Percentiles rank a stretch among this genome's conserved stretches.
Conservation (phyloP, 92 coral and sea anemone genomes). For the Umimayanthus kanabou region DNA sequence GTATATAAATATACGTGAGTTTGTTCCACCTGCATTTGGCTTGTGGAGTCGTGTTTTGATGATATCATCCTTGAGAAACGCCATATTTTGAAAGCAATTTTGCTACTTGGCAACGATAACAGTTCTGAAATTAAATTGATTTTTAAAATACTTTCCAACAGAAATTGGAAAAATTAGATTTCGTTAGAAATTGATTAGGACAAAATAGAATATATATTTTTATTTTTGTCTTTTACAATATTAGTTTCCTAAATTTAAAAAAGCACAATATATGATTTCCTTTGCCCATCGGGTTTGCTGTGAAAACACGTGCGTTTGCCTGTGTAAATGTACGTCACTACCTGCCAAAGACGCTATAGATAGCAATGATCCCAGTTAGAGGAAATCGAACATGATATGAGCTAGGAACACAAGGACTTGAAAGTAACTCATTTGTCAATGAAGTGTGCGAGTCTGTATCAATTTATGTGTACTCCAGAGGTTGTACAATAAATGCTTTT, state of each 20-base stretch:
- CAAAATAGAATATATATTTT: not conserved
- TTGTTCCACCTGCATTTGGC: not conserved
- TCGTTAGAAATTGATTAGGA: not conserved
- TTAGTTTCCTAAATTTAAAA: not conserved
- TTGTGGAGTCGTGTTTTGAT: not conserved
- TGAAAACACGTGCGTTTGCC: not conserved
- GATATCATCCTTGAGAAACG: slow-evolving; percentile 30
- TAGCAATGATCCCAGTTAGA: not conserved
- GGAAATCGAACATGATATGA: not conserved
- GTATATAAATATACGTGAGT: slow-evolving; percentile 10
- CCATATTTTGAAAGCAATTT: slow-evolving; percentile 8
- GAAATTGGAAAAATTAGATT: not conserved
- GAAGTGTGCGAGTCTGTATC: not conserved
- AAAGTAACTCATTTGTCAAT: not conserved
- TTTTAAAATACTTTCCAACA: not conserved
- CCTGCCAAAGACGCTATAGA: not conserved
- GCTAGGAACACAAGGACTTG: too few species aligned
- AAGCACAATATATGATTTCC: not conserved
- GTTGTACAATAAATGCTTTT: not conserved
- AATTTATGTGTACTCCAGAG: not conserved
- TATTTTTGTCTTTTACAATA: not conserved
- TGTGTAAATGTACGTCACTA: not conserved
- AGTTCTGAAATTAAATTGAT: not conserved
- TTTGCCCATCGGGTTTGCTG: not conserved
- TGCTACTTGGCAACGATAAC: slow-evolving; percentile 33